Percentiles rank a stretch among this genome's conserved stretches.
phyloP scores from a whole-genome alignment of 2,888 invertebrate species.

The Brassicogethes aeneus region DNA sequence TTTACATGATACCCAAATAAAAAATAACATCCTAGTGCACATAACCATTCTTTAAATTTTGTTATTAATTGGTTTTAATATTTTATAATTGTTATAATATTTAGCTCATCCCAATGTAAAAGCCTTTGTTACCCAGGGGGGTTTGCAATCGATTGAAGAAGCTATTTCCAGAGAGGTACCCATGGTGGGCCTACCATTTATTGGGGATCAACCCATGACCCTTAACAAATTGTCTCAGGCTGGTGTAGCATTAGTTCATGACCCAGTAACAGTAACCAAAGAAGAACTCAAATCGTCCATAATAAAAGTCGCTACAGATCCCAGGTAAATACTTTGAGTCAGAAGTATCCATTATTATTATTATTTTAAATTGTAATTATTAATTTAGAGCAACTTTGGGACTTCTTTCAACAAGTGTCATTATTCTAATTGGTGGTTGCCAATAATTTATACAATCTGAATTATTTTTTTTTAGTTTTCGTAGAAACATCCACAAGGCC shows the following conservation, averaged over 20 bases:
- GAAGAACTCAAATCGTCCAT: constrained; percentile 21
- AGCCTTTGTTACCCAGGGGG: constrained; percentile 9
- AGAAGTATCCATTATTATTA: too few relatives aligned
- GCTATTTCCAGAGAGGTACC: constrained; percentile 35
- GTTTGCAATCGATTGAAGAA: constrained; percentile 37
- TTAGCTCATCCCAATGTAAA: constrained; percentile 7
- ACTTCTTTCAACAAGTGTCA: too few relatives aligned
- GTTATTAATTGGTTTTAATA: too few relatives aligned
- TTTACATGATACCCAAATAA: too few relatives aligned
- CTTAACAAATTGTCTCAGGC: constrained; percentile 1
- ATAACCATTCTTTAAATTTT: too few relatives aligned
- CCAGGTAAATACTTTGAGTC: constrained; percentile 2
- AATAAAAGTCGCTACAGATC: constrained; percentile 16
- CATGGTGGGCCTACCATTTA: constrained; percentile 34
- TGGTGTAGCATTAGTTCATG: background rate
- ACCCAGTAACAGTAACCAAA: constrained; percentile 23
- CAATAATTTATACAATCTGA: background rate
- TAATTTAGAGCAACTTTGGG: too few relatives aligned
- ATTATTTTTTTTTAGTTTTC: constrained; percentile 6
- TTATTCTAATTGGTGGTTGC: too few relatives aligned
- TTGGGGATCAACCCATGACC: constrained; percentile 27
- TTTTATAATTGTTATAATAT: too few relatives aligned
- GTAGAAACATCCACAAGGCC: constrained; percentile 3
- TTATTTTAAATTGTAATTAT: too few relatives aligned
- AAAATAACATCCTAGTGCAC: too few relatives aligned